These are phyloP conservation scores for Zaprionus vittiger DNA, from an alignment of 1,140 invertebrate species.

Conservation along the genomic window DNA sequence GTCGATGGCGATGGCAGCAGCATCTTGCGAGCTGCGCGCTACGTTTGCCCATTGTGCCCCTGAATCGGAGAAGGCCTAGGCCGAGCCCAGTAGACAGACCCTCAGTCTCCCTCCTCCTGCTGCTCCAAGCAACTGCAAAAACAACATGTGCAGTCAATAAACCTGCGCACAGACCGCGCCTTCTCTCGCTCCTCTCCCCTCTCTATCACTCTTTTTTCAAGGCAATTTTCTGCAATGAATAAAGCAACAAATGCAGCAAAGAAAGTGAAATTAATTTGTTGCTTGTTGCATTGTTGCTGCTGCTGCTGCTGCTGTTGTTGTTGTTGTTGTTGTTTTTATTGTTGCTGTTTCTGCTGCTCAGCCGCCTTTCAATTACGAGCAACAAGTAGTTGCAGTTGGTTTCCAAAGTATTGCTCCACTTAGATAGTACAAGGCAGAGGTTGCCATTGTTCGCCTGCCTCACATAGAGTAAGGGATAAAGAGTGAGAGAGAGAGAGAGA, in stretches of 20 bases:
- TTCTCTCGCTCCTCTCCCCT: background rate
- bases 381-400: slow-evolving; percentile 3
- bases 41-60: slow-evolving; percentile 30
- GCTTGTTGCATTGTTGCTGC: slow-evolving; percentile 33
- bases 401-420: slow-evolving; percentile 12
- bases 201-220: slow-evolving; percentile 11
- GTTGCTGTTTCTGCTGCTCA: slow-evolving; percentile 5
- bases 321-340: slow-evolving; percentile 11
- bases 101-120: background rate
- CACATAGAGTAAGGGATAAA: background rate
- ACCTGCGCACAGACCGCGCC: slow-evolving; percentile 49
- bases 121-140: slow-evolving; percentile 18
- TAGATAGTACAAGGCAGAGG: background rate
- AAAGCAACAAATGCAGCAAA: slow-evolving; percentile 50
- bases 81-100: slow-evolving; percentile 8
- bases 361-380: slow-evolving; percentile 21
- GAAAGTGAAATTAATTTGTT: slow-evolving; percentile 78
- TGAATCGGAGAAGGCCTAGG: too few relatives aligned
- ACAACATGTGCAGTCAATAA: slow-evolving; percentile 66
- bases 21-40: slow-evolving; percentile 35
- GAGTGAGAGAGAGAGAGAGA: too few relatives aligned
- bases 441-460: background rate
- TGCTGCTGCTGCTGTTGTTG: slow-evolving; percentile 16
- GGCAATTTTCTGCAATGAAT: slow-evolving; percentile 44
- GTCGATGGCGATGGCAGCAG: slow-evolving; percentile 20